These are phyloP conservation scores for Nycticorax nycticorax DNA, from an alignment of 2,113 vertebrate genomes.

Conservation along the genomic window DNA sequence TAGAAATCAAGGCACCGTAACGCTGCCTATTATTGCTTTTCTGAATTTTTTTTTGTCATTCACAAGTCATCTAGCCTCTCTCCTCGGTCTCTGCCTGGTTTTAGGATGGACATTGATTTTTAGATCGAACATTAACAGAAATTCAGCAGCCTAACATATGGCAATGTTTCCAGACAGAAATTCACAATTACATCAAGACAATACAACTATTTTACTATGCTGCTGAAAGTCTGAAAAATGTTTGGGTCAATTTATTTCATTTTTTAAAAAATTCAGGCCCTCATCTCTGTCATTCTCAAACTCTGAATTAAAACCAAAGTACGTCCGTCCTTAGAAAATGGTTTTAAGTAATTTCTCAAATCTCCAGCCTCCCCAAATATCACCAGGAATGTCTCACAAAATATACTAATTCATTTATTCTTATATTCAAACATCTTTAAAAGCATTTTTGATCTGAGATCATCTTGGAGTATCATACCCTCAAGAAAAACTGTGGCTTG, in stretches of 20 bases:
- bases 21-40: not conserved
- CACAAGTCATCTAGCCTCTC: not conserved
- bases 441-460: not conserved
- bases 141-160: not conserved
- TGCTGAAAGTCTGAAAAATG: not conserved
- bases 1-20: accelerated
- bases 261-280: not conserved
- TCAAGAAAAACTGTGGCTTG: not conserved
- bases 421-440: not conserved
- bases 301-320: not conserved
- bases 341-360: not conserved
- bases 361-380: not conserved
- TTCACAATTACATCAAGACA: not conserved
- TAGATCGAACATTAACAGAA: not conserved
- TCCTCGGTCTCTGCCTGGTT: not conserved
- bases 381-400: not conserved
- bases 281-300: not conserved
- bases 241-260: not conserved
- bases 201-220: not conserved
- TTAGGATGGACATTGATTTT: not conserved
- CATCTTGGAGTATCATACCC: not conserved
- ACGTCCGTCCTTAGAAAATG: not conserved
- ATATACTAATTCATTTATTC: not conserved
- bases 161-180: not conserved
- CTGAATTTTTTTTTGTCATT: not conserved